Conservation (phyloP, 2,797 vertebrate species). For the Toxotes lorentzi region DNA sequence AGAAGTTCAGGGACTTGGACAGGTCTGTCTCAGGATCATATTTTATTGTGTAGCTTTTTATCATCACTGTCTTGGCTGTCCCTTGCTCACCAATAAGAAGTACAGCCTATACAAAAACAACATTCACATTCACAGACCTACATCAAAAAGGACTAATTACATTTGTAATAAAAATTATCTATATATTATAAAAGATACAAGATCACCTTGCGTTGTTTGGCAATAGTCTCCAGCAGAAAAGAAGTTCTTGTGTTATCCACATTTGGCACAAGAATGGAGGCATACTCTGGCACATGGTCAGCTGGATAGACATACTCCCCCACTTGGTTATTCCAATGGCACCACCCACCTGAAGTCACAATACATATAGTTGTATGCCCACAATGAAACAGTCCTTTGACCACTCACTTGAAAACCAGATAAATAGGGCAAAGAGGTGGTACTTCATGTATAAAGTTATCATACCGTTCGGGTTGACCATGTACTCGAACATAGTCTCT, state of each 20-base stretch:
- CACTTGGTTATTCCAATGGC: conserved; percentile 86
- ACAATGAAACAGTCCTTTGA: not conserved
- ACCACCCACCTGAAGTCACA: conserved; percentile 85
- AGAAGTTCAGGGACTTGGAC: conserved; percentile 90
- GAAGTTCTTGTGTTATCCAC: conserved; percentile 91
- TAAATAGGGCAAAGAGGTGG: not conserved
- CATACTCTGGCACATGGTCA: conserved; percentile 84
- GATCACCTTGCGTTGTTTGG: conserved; percentile 72
- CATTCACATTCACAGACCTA: not conserved
- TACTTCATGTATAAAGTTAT: not conserved
- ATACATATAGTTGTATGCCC: not conserved
- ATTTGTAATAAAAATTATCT: not conserved
- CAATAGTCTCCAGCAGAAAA: conserved; percentile 89
- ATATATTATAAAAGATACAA: conserved; percentile 4
- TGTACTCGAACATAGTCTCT: conserved; percentile 90
- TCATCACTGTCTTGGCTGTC: conserved; percentile 92
- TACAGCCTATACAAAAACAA: conserved; percentile 84
- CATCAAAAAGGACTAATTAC: not conserved
- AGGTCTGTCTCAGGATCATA: conserved; percentile 89
- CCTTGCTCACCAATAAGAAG: conserved; percentile 93
- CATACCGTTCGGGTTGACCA: conserved; percentile 85
- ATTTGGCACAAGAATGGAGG: conserved; percentile 92
- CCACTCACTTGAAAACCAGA: conserved; percentile 7
- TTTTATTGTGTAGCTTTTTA: conserved; percentile 89
- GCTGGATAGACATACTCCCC: conserved; percentile 88